These are phyloP conservation scores for Choristoneura fumiferana DNA, from an alignment of 1,140 invertebrate species.

Conservation along the genomic window DNA sequence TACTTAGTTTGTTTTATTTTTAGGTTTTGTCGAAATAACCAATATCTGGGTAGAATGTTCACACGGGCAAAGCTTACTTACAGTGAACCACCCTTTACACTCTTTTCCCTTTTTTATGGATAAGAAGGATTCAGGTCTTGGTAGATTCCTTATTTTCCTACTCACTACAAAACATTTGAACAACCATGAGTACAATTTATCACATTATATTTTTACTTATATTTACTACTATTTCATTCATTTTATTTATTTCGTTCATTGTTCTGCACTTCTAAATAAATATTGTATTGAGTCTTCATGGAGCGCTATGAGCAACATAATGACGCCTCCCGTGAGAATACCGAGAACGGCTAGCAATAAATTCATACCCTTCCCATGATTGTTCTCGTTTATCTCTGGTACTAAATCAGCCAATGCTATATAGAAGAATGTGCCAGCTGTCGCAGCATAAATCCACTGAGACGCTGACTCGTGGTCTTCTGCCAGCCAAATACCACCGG, in stretches of 20 bases:
- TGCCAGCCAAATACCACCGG: slow-evolving; percentile 85
- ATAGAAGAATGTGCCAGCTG: slow-evolving; percentile 91
- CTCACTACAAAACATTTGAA: slow-evolving; percentile 34
- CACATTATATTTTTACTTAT: slow-evolving; percentile 40
- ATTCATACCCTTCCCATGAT: slow-evolving; percentile 61
- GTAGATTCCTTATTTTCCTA: no score
- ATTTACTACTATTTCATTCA: no score
- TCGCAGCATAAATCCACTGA: slow-evolving; percentile 87
- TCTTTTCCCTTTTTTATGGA: no score
- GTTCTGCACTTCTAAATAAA: slow-evolving; percentile 73
- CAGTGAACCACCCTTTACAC: no score
- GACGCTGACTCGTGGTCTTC: slow-evolving; percentile 82
- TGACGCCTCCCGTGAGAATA: slow-evolving; percentile 83
- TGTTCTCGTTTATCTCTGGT: slow-evolving; percentile 79
- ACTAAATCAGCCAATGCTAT: slow-evolving; percentile 90
- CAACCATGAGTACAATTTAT: slow-evolving; percentile 61
- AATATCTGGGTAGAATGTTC: no score
- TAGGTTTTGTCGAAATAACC: no score
- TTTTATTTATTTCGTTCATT: slow-evolving; percentile 42
- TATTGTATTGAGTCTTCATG: slow-evolving; percentile 85
- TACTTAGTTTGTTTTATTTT: no score
- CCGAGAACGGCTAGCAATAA: slow-evolving; percentile 80
- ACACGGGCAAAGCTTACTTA: no score
- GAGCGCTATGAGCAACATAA: slow-evolving; percentile 87
- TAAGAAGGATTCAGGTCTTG: no score